phyloP scores from a whole-genome alignment of 1,140 invertebrate species.

The Mycetomoellerius zeteki region DNA sequence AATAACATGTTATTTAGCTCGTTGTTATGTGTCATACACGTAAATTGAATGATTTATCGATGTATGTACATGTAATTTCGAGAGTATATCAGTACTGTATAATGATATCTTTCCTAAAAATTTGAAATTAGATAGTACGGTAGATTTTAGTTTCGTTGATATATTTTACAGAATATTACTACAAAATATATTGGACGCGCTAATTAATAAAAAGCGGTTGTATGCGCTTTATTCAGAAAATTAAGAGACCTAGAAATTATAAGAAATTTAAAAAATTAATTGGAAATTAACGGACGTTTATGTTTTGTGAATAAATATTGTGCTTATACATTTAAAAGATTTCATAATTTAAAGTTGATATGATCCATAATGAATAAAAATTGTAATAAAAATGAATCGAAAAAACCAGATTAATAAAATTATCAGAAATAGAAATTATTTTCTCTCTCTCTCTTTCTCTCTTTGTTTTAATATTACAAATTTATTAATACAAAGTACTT shows the following conservation, averaged over 20 bases:
- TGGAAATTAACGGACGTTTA: neutral
- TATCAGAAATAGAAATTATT: neutral
- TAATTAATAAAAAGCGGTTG: neutral
- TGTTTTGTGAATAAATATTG: constrained; percentile 23
- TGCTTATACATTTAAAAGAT: neutral
- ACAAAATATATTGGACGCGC: neutral
- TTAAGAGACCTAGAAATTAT: neutral
- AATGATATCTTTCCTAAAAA: constrained; percentile 1
- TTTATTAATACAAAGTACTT: neutral
- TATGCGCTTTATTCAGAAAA: neutral
- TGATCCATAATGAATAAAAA: neutral
- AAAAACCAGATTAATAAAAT: neutral
- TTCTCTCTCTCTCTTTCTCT: neutral
- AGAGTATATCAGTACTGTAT: neutral
- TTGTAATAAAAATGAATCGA: neutral
- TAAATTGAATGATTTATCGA: constrained; percentile 25
- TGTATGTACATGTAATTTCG: neutral
- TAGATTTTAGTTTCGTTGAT: neutral
- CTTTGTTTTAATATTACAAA: too few species aligned
- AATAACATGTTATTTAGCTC: constrained; percentile 38
- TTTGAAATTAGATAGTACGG: neutral
- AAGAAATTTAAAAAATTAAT: neutral
- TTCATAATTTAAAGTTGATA: neutral
- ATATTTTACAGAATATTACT: constrained; percentile 20
- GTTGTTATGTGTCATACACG: neutral